Evolutionary conservation across 2,797 vertebrate genomes (phyloP).

Genomic region (Sebastes trivittatus): DNA sequence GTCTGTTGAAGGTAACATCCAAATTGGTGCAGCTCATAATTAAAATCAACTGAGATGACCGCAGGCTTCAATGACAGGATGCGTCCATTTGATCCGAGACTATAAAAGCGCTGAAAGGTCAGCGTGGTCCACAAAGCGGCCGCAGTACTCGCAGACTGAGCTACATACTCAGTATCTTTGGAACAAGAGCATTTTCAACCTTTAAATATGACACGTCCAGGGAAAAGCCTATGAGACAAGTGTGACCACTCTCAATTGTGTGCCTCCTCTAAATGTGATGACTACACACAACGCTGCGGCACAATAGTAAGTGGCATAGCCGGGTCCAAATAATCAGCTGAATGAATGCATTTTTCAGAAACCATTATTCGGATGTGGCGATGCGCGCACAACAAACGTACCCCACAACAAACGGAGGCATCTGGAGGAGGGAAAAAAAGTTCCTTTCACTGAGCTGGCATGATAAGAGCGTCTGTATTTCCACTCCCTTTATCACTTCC

Average conservation of each 20-base stretch:
- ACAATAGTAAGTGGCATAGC: conserved; percentile 77
- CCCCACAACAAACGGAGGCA: conserved; percentile 79
- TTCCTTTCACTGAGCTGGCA: conserved; percentile 83
- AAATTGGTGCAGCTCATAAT: not conserved
- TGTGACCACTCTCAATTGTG: conserved; percentile 73
- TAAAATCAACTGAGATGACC: conserved; percentile 6
- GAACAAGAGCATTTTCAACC: conserved; percentile 52
- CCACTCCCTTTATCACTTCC: conserved; percentile 83
- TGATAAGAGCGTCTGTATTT: conserved; percentile 85
- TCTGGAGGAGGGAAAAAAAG: conserved; percentile 73
- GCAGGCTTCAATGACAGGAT: not conserved
- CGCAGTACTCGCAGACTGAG: conserved; percentile 38
- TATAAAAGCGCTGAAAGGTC: conserved; percentile 38
- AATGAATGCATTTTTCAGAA: conserved; percentile 83
- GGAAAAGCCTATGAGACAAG: conserved; percentile 72
- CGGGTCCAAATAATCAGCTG: conserved; percentile 78
- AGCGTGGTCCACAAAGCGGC: conserved; percentile 42
- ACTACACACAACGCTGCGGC: conserved; percentile 70
- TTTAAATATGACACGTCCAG: conserved; percentile 70
- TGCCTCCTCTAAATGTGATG: conserved; percentile 72
- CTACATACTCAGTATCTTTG: conserved; percentile 35
- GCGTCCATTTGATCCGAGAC: conserved; percentile 18
- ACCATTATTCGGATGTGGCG: conserved; percentile 81
- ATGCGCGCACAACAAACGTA: conserved; percentile 78
- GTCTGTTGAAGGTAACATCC: not conserved